Percentiles rank a stretch among this genome's conserved stretches.
phyloP scores from a whole-genome alignment of 2,113 vertebrate species.

The Eurypyga helias region DNA sequence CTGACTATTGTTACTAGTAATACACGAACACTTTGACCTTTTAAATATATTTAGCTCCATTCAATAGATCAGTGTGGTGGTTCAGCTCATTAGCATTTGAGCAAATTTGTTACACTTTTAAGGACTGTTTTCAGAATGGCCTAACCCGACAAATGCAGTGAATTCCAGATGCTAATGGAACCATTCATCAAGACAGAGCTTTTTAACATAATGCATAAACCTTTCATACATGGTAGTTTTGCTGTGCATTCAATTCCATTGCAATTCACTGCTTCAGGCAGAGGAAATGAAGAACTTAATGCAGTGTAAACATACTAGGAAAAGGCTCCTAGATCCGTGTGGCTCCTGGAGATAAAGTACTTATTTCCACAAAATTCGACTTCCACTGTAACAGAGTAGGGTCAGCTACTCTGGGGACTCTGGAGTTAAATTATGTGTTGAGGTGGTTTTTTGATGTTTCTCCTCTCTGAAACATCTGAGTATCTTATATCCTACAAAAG shows the following conservation, averaged over 20 bases:
- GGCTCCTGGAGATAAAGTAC: conserved; percentile 39
- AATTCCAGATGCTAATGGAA: conserved; percentile 77
- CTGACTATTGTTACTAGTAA: conserved; percentile 19
- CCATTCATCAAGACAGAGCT: conserved; percentile 76
- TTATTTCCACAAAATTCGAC: conserved; percentile 34
- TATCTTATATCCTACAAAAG: background rate
- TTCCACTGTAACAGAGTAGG: background rate
- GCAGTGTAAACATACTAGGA: conserved; percentile 72
- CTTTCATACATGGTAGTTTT: conserved; percentile 72
- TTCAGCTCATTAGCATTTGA: conserved; percentile 74
- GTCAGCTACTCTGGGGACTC: background rate
- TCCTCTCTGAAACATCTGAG: background rate
- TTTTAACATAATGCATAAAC: conserved; percentile 79
- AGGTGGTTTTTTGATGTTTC: background rate
- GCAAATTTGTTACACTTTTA: conserved; percentile 76
- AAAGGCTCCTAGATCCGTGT: conserved; percentile 39
- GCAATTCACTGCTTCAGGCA: conserved; percentile 67
- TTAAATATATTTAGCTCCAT: conserved; percentile 49
- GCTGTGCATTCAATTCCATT: conserved; percentile 70
- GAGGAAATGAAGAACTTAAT: conserved; percentile 74
- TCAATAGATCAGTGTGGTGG: conserved; percentile 21
- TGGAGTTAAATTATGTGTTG: background rate
- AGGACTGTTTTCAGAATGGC: conserved; percentile 63
- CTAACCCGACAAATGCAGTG: conserved; percentile 55
- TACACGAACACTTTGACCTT: conserved; percentile 51